Base-by-base conservation (phyloP, 1,140 invertebrate genomes). In the Drosophila leontia region DNA sequence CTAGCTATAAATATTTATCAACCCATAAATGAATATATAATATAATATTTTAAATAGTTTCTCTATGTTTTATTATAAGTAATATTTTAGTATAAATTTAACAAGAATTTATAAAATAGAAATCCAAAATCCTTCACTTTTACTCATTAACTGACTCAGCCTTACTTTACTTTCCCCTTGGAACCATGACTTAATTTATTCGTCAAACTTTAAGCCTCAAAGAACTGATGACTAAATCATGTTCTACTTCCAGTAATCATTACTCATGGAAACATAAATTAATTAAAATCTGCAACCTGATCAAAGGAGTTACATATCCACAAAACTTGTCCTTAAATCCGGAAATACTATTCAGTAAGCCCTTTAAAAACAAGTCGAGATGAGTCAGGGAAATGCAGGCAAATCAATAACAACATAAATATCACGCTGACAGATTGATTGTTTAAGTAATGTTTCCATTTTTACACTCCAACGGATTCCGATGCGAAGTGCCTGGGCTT, bases 361-460 rank as follows among this genome's bases (percentile, higher is more conserved):
- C 26, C 15, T 29, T 29, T n/a, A 5, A 48, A 47, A 47, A 60
- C 55, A 41, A 15, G 55, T 57, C 29, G 19, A 13, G 69, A 71
- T 72, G 67, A 71, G 69, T 72, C 67, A 72, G 44, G 35, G 67
- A 71, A 72, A 70, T 68, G 63, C 34, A 37, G 47, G 53, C 65
- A 58, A 50, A 41, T 58, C 51, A 45, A 44, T 39, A 48, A 55
- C 50, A 71, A 60, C 32, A 59, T 71, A 71, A 71, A 72, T 72
- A 72, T 42, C 45, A 51, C 67, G 44, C 35, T 72, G 69, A 72
- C 69, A 72, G n/a, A 59, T 59, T 71, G 65, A 71, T 34, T 23
- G 32, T 35, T 71, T 57, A 48, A 50, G 44, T 72, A 51, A 42
- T 72, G 45, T 51, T 72, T 60, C 67, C 69, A 72, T 51, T 72